A percentile compares a stretch with the other conserved stretches of the same genome.
Conservation (phyloP, 2,113 vertebrate genomes). For the Neodon shergylaensis region DNA sequence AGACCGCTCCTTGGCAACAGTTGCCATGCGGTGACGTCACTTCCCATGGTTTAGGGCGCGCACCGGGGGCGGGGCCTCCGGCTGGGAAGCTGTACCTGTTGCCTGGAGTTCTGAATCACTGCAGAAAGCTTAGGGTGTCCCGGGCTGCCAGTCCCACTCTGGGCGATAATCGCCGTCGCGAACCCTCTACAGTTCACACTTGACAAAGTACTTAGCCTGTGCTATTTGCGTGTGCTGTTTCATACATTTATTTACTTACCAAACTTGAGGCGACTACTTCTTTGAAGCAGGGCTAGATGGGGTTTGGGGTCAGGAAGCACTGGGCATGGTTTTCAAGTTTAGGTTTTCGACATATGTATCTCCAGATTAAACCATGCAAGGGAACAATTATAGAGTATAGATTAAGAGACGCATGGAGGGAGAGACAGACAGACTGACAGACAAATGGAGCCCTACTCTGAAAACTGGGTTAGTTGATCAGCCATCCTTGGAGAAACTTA, state of each 20-base stretch:
- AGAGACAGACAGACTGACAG: neutral
- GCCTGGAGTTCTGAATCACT: accelerated
- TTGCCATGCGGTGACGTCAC: constrained; percentile 76
- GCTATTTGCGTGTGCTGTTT: neutral
- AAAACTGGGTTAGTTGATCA: constrained; percentile 29
- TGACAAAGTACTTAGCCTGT: neutral
- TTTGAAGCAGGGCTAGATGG: neutral
- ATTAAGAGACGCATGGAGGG: constrained; percentile 1
- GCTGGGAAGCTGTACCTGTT: accelerated
- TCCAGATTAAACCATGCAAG: constrained; percentile 32
- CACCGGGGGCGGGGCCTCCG: accelerated
- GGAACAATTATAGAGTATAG: neutral
- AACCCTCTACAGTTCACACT: neutral
- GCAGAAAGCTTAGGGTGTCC: neutral
- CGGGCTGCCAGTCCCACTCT: too few relatives aligned
- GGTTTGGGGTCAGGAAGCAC: neutral
- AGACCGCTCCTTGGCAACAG: constrained; percentile 77
- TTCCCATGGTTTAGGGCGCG: constrained; percentile 56
- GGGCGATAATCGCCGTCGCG: neutral
- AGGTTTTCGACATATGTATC: constrained; percentile 25
- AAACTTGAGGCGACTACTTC: neutral
- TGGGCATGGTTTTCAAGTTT: constrained; percentile 24
- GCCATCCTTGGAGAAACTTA: constrained; percentile 33
- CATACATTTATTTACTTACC: neutral
- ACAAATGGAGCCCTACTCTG: neutral